A percentile compares a stretch with the other conserved stretches of the same genome.
Evolutionary conservation across 2,888 invertebrate species (phyloP).

Genomic region (Amitus sp.): DNA sequence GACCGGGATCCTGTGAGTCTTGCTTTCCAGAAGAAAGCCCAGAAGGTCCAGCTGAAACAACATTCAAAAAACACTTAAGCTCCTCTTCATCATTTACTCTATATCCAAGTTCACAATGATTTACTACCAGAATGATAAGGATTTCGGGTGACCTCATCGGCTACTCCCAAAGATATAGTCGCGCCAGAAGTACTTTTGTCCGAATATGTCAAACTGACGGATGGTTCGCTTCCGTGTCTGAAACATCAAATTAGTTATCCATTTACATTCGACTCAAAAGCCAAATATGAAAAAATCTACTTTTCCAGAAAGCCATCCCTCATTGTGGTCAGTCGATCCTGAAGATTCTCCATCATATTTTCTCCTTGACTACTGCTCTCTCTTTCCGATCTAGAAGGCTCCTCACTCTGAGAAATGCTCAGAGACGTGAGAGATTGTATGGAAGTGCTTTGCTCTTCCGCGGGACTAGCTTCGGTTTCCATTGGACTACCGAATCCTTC

Average conservation of each 20-base stretch:
- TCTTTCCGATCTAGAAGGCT: constrained; percentile 40
- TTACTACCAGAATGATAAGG: constrained; percentile 59
- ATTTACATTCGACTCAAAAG: neutral
- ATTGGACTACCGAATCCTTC: constrained; percentile 50
- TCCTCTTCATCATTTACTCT: neutral
- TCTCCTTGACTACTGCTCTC: constrained; percentile 48
- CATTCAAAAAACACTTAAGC: neutral
- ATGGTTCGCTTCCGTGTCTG: constrained; percentile 70
- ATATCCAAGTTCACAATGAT: no score
- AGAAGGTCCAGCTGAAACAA: constrained; percentile 50
- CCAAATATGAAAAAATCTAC: constrained; percentile 50
- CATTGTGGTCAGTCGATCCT: constrained; percentile 66
- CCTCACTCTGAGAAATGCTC: constrained; percentile 38
- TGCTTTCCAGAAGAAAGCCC: constrained; percentile 45
- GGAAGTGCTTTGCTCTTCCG: constrained; percentile 48
- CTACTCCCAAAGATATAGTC: constrained; percentile 69
- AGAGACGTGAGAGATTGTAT: constrained; percentile 49
- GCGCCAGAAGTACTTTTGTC: constrained; percentile 73
- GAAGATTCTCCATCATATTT: constrained; percentile 62
- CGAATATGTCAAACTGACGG: constrained; percentile 72
- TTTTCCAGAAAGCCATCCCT: constrained; percentile 71
- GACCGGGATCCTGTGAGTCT: constrained; percentile 46
- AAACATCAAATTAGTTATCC: constrained; percentile 19
- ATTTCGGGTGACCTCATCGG: constrained; percentile 63
- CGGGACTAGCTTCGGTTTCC: constrained; percentile 59